A percentile compares a stretch with the other conserved stretches of the same genome.
These are phyloP conservation scores for Leptogaster cylindrica DNA, from an alignment of 2,888 invertebrate genomes.

Conservation along the genomic window DNA sequence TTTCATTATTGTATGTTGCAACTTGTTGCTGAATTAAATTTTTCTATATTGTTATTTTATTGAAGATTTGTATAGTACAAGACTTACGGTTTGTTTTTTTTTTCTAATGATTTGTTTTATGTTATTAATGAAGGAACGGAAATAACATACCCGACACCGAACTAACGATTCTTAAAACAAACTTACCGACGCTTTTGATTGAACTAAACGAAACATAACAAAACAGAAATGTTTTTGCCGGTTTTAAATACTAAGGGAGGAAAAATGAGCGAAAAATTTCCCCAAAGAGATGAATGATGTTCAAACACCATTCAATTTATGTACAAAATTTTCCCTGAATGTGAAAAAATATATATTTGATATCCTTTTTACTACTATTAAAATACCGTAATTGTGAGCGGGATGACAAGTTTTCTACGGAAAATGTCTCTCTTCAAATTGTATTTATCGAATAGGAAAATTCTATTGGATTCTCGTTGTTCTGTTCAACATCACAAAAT, in stretches of 20 bases:
- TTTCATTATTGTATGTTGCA: too few species aligned
- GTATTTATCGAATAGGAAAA: too few species aligned
- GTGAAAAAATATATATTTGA: slow-evolving; percentile 3
- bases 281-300: not conserved
- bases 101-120: not conserved
- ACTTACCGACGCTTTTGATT: slow-evolving; percentile 43
- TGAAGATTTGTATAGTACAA: slow-evolving; percentile 4
- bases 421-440: too few species aligned
- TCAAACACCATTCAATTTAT: not conserved
- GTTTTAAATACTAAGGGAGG: slow-evolving; percentile 10
- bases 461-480: too few species aligned
- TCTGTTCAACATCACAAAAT: too few species aligned
- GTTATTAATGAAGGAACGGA: not conserved
- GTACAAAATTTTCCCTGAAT: slow-evolving; percentile 2
- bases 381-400: too few species aligned
- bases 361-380: too few species aligned
- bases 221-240: slow-evolving; percentile 39
- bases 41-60: too few species aligned
- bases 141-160: not conserved
- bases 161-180: slow-evolving; percentile 41
- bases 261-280: slow-evolving; percentile 28
- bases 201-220: slow-evolving; percentile 45
- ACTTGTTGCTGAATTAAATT: too few species aligned
- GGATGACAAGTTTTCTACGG: too few species aligned
- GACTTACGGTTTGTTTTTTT: not conserved